Evolutionary conservation across 2,888 invertebrate species (phyloP).

Genomic region (Harpalus rufipes): DNA sequence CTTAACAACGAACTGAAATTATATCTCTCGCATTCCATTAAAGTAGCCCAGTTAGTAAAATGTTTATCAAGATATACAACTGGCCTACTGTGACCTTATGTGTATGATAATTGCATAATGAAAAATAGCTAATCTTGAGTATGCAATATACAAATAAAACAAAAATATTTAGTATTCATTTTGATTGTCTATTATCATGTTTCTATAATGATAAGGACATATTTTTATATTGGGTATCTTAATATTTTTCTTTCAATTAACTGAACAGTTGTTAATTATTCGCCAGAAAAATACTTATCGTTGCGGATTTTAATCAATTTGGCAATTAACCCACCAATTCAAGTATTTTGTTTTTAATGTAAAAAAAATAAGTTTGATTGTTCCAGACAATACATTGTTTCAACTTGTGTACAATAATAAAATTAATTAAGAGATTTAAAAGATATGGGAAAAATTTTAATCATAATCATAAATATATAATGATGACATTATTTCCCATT

Average conservation of each 20-base stretch:
- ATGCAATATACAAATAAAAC: constrained; percentile 38
- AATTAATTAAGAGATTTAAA: no score
- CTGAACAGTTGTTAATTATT: background rate
- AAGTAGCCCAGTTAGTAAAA: constrained; percentile 33
- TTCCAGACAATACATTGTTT: no score
- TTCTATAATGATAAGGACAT: background rate
- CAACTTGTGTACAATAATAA: no score
- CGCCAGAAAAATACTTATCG: background rate
- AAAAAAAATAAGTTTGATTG: no score
- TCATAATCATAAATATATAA: no score
- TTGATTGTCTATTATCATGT: constrained; percentile 7
- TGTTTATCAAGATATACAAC: constrained; percentile 48
- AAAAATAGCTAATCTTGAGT: constrained; percentile 26
- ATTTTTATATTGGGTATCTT: constrained; percentile 7
- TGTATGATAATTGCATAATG: constrained; percentile 34
- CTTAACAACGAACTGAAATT: constrained; percentile 44
- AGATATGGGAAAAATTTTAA: no score
- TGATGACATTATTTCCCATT: no score
- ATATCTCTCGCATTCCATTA: constrained; percentile 23
- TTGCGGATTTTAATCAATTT: background rate
- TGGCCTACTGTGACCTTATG: constrained; percentile 52
- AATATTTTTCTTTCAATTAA: background rate
- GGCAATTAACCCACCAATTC: background rate
- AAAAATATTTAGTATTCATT: background rate
- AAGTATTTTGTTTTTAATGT: no score